Conservation (phyloP, 2,888 invertebrate species). For the Biston stratarius region DNA sequence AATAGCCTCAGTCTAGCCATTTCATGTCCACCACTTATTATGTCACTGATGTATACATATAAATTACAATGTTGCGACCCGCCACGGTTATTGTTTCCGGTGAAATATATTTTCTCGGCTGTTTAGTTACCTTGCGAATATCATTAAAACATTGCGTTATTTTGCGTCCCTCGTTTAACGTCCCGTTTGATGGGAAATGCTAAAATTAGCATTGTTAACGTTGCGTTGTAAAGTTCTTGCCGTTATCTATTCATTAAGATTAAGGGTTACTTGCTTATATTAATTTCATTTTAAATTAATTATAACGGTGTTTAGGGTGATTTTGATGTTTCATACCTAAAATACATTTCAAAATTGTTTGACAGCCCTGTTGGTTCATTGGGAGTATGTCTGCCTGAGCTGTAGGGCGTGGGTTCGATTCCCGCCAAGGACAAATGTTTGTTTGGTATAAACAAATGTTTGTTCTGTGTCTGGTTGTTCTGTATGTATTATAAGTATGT, state of each 20-base stretch:
- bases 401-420: too few relatives aligned
- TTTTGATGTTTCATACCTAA: neutral
- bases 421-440: too few relatives aligned
- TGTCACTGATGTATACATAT: conserved; percentile 45
- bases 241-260: conserved; percentile 9
- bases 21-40: neutral
- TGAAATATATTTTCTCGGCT: conserved; percentile 36
- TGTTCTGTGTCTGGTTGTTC: too few relatives aligned
- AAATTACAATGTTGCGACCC: conserved; percentile 59
- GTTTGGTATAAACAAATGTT: too few relatives aligned
- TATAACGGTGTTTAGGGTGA: neutral
- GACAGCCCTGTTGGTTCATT: too few relatives aligned
- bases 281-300: conserved; percentile 14
- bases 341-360: neutral
- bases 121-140: conserved; percentile 26
- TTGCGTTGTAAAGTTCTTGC: conserved; percentile 12
- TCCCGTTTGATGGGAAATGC: conserved; percentile 15
- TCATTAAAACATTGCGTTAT: conserved; percentile 15
- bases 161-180: conserved; percentile 8
- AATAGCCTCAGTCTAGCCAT: neutral
- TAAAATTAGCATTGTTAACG: conserved; percentile 17
- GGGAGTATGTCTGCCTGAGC: too few relatives aligned
- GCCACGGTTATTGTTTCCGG: conserved; percentile 54
- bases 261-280: conserved; percentile 9
- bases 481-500: too few relatives aligned